Evolutionary conservation across 2,888 invertebrate genomes (phyloP), one percentile per base, ranked within the genome.

Genomic region (Byasa hedistus): DNA sequence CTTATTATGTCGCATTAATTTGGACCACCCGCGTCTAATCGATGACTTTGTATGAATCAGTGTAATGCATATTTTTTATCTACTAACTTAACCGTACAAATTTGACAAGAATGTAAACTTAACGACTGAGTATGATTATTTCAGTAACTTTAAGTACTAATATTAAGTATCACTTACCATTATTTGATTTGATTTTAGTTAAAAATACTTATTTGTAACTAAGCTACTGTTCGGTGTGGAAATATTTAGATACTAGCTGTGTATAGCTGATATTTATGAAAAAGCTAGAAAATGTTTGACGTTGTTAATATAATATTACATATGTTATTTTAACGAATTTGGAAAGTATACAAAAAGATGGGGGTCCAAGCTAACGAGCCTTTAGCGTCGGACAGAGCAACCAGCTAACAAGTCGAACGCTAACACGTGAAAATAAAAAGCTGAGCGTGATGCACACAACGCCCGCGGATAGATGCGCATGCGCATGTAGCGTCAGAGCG

Each of bases 341-440:
- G 44, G 39, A 15, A 2, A 48, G 5, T n/a, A 48, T 15, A 19
- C 5, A 8, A 1, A 0, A 19, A 48, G 7, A n/a, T 19, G 19
- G 48, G 22, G 76, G 75, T 73, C 75, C 72, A 69, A 66, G 70
- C 73, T 76, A 75, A 76, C 75, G 71, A 76, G 74, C 73, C 70
- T 70, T 74, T 72, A 73, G 71, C 69, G 70, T 65, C 68, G 72
- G 65, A 75, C 64, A 64, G 71, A 76, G 77, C 74, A 75, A 70
- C 78, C 73, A 79, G 79, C 82, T 85, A 86, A 87, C 86, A 84
- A 85, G 85, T 79, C 75, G 67, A 74, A 73, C 73, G 76, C 83
- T 88, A 87, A 89, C 87, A 81, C 15, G 80, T 80, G 82, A 84
- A 83, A 85, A 87, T 86, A 86, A 87, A 65, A 86, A 86, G 84